Conservation (phyloP, 2,113 vertebrate species). For the Addax nasomaculatus region DNA sequence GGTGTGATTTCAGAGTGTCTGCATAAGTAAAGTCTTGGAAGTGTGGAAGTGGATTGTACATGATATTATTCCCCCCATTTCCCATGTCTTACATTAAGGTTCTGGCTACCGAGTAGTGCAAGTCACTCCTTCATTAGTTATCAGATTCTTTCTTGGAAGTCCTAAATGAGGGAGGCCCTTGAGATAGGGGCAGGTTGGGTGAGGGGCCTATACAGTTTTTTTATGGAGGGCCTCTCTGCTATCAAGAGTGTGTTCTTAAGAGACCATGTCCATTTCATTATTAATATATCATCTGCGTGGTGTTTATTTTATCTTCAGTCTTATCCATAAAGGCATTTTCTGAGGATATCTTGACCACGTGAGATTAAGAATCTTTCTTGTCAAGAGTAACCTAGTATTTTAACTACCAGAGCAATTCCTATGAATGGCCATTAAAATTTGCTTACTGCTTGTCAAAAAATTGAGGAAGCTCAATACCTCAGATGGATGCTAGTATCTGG, state of each 20-base stretch:
- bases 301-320: neutral
- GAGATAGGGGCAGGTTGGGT: neutral
- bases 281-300: neutral
- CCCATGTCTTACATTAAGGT: neutral
- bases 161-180: neutral
- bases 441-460: neutral
- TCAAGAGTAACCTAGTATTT: neutral
- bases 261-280: neutral
- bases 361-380: neutral
- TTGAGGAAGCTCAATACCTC: neutral
- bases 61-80: neutral
- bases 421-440: neutral
- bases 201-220: neutral
- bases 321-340: neutral
- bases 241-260: neutral
- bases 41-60: neutral
- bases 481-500: no score
- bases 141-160: neutral
- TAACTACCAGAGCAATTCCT: neutral
- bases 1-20: neutral
- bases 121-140: neutral
- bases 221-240: neutral
- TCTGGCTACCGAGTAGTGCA: neutral
- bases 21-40: neutral
- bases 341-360: neutral